phyloP scores from a whole-genome alignment of 2,113 vertebrate genomes.

The Nipponia nippon region DNA sequence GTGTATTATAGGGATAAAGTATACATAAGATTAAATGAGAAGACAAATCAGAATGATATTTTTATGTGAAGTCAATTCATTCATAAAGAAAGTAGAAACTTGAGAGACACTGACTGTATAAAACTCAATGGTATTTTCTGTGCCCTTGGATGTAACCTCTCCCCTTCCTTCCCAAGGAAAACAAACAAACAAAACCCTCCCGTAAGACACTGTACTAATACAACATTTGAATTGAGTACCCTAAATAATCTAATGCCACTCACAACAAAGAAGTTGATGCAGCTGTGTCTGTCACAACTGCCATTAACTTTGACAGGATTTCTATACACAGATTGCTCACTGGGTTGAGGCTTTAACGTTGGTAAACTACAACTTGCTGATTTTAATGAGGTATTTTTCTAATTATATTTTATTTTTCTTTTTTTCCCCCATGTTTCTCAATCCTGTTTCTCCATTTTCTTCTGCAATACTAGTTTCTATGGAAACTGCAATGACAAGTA shows the following conservation, averaged over 20 bases:
- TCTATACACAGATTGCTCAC: background rate
- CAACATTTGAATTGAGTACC: background rate
- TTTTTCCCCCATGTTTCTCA: background rate
- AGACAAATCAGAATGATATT: constrained; percentile 13
- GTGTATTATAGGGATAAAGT: constrained; percentile 45
- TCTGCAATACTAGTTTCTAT: constrained; percentile 40
- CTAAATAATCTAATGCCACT: background rate
- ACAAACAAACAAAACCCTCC: background rate
- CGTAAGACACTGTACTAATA: background rate
- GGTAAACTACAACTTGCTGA: background rate
- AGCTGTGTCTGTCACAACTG: background rate
- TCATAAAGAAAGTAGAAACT: background rate
- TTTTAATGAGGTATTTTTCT: background rate
- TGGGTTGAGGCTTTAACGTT: background rate
- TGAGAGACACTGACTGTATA: background rate
- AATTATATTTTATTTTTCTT: background rate
- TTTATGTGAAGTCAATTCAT: background rate
- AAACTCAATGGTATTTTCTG: background rate
- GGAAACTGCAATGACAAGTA: constrained; percentile 33
- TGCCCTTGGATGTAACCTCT: background rate
- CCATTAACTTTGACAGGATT: background rate
- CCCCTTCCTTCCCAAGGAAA: background rate
- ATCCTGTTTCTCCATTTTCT: background rate
- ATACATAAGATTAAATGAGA: constrained; percentile 54
- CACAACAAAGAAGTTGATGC: background rate